phyloP scores from a whole-genome alignment of 2,888 invertebrate genomes.

The Tenodera sinensis region DNA sequence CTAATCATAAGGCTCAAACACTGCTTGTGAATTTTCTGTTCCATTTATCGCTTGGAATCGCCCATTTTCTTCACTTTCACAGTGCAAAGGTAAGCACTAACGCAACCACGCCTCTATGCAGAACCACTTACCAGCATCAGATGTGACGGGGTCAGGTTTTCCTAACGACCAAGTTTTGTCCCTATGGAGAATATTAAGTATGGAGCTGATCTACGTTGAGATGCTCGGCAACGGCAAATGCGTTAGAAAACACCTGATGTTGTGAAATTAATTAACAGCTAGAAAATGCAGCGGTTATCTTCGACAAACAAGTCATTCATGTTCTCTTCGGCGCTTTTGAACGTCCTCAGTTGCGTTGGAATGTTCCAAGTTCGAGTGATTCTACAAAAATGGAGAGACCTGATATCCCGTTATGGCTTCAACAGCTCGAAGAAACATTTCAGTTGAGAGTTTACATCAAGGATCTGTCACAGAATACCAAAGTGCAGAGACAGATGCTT shows the following conservation, averaged over 20 bases:
- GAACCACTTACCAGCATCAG: not conserved
- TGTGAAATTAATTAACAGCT: not conserved
- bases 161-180: not conserved
- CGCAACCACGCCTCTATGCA: too few relatives aligned
- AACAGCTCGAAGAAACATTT: not conserved
- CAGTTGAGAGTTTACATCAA: not conserved
- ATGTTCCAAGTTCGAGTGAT: not conserved
- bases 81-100: too few relatives aligned
- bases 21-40: too few relatives aligned
- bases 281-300: not conserved
- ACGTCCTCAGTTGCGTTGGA: not conserved
- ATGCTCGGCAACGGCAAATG: not conserved
- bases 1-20: too few relatives aligned
- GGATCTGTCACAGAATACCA: not conserved
- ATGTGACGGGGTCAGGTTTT: not conserved
- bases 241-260: not conserved
- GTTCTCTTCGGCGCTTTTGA: not conserved
- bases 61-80: too few relatives aligned
- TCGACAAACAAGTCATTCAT: not conserved
- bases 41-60: too few relatives aligned
- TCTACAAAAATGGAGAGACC: not conserved
- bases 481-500: not conserved
- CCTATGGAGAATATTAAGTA: not conserved
- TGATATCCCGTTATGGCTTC: not conserved
- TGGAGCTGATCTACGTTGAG: not conserved